A percentile compares a stretch with the other conserved stretches of the same genome.
Evolutionary conservation across 2,797 vertebrate species (phyloP).

Genomic region (Danionella dracula): DNA sequence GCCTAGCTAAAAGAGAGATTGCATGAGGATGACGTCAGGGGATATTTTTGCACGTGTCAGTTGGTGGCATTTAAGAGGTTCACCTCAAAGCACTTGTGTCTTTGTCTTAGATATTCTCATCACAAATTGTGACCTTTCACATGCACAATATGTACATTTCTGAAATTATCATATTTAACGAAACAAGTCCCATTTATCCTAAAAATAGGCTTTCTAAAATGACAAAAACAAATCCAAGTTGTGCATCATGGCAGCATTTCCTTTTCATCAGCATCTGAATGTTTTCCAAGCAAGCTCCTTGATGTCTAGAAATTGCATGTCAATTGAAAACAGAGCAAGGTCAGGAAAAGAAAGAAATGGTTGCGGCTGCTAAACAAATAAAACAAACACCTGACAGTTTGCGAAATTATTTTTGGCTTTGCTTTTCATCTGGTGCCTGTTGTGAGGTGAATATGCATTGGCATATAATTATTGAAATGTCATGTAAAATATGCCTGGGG

Average conservation of each 20-base stretch:
- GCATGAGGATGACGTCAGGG: constrained; percentile 3
- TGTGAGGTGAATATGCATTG: constrained; percentile 52
- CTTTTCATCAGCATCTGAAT: constrained; percentile 18
- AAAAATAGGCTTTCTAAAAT: constrained; percentile 8
- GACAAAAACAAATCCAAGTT: neutral
- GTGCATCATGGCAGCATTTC: constrained; percentile 16
- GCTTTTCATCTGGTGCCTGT: constrained; percentile 37
- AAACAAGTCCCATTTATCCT: constrained; percentile 4
- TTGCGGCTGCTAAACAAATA: constrained; percentile 43
- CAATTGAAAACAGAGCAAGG: constrained; percentile 35
- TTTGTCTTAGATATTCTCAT: constrained; percentile 18
- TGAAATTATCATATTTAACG: constrained; percentile 8
- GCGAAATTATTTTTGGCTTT: constrained; percentile 51
- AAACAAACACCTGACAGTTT: constrained; percentile 52
- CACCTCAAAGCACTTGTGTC: constrained; percentile 28
- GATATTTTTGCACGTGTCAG: constrained; percentile 23
- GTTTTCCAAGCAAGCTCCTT: constrained; percentile 20
- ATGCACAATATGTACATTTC: neutral
- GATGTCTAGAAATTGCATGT: constrained; percentile 42
- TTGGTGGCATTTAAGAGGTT: constrained; percentile 34
- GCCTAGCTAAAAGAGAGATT: constrained; percentile 24
- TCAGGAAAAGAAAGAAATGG: constrained; percentile 35
- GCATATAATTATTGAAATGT: constrained; percentile 57
- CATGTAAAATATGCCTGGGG: constrained; percentile 42
- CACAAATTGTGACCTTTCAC: constrained; percentile 39